A percentile compares a stretch with the other conserved stretches of the same genome.
phyloP scores from a whole-genome alignment of 2,888 invertebrate genomes.

The Myopa testacea region DNA sequence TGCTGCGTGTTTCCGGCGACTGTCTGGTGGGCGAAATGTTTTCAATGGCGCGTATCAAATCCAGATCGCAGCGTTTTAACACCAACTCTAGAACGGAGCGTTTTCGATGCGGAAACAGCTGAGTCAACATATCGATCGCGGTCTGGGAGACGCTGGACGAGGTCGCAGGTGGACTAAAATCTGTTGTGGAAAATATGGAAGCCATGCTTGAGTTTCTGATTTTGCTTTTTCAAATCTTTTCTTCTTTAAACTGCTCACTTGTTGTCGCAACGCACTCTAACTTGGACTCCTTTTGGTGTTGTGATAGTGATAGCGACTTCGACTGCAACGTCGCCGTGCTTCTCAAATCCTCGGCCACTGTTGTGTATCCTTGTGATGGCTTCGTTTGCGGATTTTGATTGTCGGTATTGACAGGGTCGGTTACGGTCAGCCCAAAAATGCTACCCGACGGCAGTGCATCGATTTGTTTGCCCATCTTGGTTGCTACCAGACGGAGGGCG shows the following conservation, averaged over 20 bases:
- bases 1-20: slow-evolving; percentile 39
- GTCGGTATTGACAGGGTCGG: slow-evolving; percentile 73
- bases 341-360: slow-evolving; percentile 40
- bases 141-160: slow-evolving; percentile 73
- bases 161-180: slow-evolving; percentile 37
- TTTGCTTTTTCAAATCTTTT: too few relatives aligned
- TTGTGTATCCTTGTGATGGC: slow-evolving; percentile 42
- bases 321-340: not conserved
- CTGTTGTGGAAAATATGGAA: not conserved
- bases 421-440: slow-evolving; percentile 89
- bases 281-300: not conserved
- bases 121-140: slow-evolving; percentile 85
- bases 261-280: slow-evolving; percentile 11
- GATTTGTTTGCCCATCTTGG: slow-evolving; percentile 79
- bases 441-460: slow-evolving; percentile 87
- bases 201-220: not conserved
- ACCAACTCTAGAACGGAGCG: slow-evolving; percentile 89
- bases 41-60: slow-evolving; percentile 76
- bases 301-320: not conserved
- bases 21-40: slow-evolving; percentile 56
- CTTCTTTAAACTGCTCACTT: slow-evolving; percentile 21
- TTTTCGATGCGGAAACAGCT: slow-evolving; percentile 91
- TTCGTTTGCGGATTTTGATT: slow-evolving; percentile 25
- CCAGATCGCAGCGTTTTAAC: slow-evolving; percentile 91
- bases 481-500: slow-evolving; percentile 90